A percentile compares a stretch with the other conserved stretches of the same genome.
Evolutionary conservation across 2,113 vertebrate genomes (phyloP).

Genomic region (Mastomys natalensis): DNA sequence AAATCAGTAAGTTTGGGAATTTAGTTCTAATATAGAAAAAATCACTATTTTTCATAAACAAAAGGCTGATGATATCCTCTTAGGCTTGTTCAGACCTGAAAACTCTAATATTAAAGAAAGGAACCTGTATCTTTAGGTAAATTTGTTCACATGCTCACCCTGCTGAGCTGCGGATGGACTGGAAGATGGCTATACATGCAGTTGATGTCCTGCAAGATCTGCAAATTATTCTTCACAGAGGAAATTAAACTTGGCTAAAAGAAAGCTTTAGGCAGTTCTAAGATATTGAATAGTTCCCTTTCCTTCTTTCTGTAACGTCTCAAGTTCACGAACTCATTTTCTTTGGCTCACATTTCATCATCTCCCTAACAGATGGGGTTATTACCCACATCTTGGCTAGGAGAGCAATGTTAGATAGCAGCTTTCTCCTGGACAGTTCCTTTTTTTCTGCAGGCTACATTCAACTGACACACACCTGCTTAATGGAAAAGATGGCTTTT

Average conservation of each 20-base stretch:
- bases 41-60: slow-evolving; percentile 56
- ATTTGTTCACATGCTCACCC: slow-evolving; percentile 41
- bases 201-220: slow-evolving; percentile 45
- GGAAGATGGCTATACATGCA: not conserved
- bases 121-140: slow-evolving; percentile 61
- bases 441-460: slow-evolving; percentile 6
- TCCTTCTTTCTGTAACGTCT: slow-evolving; percentile 55
- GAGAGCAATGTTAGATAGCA: not conserved
- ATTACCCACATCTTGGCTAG: slow-evolving; percentile 53
- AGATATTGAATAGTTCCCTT: slow-evolving; percentile 60
- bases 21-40: slow-evolving; percentile 48
- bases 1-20: slow-evolving; percentile 32
- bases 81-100: slow-evolving; percentile 60
- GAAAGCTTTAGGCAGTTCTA: slow-evolving; percentile 73
- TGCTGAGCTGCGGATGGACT: slow-evolving; percentile 62
- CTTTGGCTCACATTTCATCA: slow-evolving; percentile 72
- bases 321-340: slow-evolving; percentile 78
- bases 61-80: slow-evolving; percentile 51
- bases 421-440: slow-evolving; percentile 47
- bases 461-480: not conserved
- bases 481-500: slow-evolving; percentile 4
- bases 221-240: slow-evolving; percentile 71
- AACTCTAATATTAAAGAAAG: slow-evolving; percentile 63
- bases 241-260: slow-evolving; percentile 73
- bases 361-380: slow-evolving; percentile 65